Evolutionary conservation across 2,113 vertebrate species (phyloP), one percentile per base, ranked within the genome.

Genomic region (Ptyas mucosa): DNA sequence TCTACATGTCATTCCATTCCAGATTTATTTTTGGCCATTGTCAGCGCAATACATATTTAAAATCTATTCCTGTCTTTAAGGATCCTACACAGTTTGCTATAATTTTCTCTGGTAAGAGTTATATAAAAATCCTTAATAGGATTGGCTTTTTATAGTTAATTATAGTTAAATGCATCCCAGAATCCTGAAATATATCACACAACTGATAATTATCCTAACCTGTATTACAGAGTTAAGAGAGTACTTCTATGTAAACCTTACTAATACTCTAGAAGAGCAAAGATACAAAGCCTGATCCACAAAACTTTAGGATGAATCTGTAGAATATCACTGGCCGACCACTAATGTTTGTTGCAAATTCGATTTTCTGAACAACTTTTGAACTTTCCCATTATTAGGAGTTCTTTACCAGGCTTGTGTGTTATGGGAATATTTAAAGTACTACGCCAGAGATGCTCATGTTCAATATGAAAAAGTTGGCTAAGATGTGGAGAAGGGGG

Each of bases 21-120:
- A 93, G 93, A 93, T 91, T 52, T 92, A 90, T 23, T 95, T 1
- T 91, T 58, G 69, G 49, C 3, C 23, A 91, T 53, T 69, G 58
- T 52, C 43, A 87, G 23, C 18, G 43, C 46, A 64, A 49, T 89
- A 89, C 24, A 90, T 0, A 88, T n/a, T 93, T 94, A 43, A 92
- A n/a, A 8, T 90, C 54, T 86, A 69, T 94, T 69, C 34, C 21
- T 52, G 95, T 93, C 90, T 89, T 90, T 64, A 69, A 51, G 52
- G 53, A 54, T 54, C 34, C 52, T n/a, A 55, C 21, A 55, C 46
- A 3, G 85, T 39, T 93, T 0, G 14, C 8, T 12, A 2, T 53
- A 34, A 29, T n/a, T 93, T 95, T 29, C 21, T 21, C 91, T 52
- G 51, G 54, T 24, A 12, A 2, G 23, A 39, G 26, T 34, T 87